Base-by-base conservation (phyloP, 92 coral and sea anemone genomes). In the Siderastrea radians region DNA sequence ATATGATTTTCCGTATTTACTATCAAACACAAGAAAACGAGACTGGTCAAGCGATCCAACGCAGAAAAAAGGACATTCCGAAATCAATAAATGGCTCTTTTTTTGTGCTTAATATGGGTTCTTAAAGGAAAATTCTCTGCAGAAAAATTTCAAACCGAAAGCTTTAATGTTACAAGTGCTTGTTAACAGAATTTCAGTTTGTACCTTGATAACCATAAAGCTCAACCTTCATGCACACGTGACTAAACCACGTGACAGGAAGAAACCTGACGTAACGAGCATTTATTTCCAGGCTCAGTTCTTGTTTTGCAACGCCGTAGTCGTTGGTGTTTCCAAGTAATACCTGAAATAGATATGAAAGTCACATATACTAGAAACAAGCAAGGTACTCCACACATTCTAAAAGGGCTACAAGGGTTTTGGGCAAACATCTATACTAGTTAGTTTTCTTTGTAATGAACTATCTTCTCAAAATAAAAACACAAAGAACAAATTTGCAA, bases 141-240 rank as follows among this genome's bases (percentile, higher is more conserved):
- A 38, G 38, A 26, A 26, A 26, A 26, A 26, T 26, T 26, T 26
- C 0, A 26, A 26, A 26, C 38, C 38, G 38, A 26, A 26, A 26
- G 38, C 38, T 26, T 26, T 26, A 26, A 26, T 26, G 38, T 26
- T 26, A 26, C 38, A 26, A 9, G 43, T 7, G 17, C 4, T 15
- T 48, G 16, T 74, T 3, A 38, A 4, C 79, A 9, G 14, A 45
- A 47, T 58, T 59, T 44, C 12, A 76, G 7, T 59, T 72, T 76
- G 12, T 78, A 92, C 94, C 94, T 83, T 82, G 49, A 74, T 92
- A 86, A 17, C 96, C 96, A 85, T 85, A 86, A 14, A 91, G 83
- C 47, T 89, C 94, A 53, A 91, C 86, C 52, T 89, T 90, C 92
- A 94, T 89, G 87, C 94, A 88, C 16, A 94, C 74, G 62, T 71